Conservation (phyloP, 2,888 invertebrate genomes). For the Mantis religiosa region DNA sequence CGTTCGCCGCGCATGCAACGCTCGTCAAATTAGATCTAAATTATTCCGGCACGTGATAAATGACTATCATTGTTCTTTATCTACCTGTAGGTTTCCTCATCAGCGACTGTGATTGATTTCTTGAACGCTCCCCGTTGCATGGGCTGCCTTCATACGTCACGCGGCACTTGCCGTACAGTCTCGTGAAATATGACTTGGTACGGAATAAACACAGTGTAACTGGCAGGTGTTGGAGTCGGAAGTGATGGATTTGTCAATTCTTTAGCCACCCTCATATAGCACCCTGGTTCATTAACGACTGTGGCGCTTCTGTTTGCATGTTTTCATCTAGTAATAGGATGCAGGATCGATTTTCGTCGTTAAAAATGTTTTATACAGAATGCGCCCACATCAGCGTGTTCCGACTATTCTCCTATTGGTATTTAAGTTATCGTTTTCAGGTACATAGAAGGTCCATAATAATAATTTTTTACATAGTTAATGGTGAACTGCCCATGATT, state of each 20-base stretch:
- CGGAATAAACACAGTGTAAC: background rate
- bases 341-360: no score
- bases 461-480: no score
- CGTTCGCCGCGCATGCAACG: background rate
- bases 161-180: background rate
- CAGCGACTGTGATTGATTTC: background rate
- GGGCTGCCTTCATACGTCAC: background rate
- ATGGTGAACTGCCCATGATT: no score
- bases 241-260: background rate
- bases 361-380: no score
- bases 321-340: no score
- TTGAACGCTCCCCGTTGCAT: background rate
- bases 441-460: no score
- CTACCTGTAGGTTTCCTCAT: background rate
- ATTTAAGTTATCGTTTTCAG: no score
- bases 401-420: no score
- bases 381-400: no score
- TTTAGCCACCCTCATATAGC: background rate
- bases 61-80: background rate
- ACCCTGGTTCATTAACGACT: no score
- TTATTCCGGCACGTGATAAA: background rate
- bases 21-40: background rate
- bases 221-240: background rate
- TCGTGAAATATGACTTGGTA: background rate
- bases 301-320: no score